These are phyloP conservation scores for Hiodon tergisus DNA, from an alignment of 2,113 vertebrate species.

Conservation along the genomic window DNA sequence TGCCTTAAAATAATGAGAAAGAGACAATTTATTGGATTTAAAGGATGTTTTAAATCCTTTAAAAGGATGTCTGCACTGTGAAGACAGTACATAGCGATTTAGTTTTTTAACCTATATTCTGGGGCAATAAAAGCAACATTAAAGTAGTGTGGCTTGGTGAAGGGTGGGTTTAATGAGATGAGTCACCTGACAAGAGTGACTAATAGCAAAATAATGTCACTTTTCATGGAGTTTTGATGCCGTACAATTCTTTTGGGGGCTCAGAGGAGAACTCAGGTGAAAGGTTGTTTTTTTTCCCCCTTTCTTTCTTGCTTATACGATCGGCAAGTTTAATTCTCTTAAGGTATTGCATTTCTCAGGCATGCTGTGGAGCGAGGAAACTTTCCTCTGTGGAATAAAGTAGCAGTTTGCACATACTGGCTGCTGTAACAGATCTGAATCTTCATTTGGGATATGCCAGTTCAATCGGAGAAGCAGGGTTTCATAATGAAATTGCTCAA, in stretches of 20 bases:
- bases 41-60: not conserved
- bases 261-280: not conserved
- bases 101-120: not conserved
- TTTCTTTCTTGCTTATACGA: not conserved
- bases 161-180: not conserved
- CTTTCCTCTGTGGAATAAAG: too few species aligned
- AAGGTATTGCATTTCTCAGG: not conserved
- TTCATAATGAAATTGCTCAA: too few species aligned
- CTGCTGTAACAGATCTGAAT: too few species aligned
- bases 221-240: not conserved
- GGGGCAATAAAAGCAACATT: constrained; percentile 4
- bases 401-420: too few species aligned
- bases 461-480: too few species aligned
- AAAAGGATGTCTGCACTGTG: not conserved
- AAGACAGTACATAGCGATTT: not conserved
- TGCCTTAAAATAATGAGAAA: not conserved
- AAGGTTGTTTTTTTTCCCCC: not conserved
- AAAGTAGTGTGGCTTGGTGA: constrained; percentile 3
- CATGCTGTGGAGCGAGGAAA: too few species aligned
- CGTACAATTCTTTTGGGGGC: constrained; percentile 1
- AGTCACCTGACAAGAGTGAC: constrained; percentile 10
- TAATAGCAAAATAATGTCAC: constrained; percentile 1
- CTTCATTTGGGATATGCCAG: too few species aligned
- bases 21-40: not conserved
- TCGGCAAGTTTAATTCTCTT: not conserved